Conservation (phyloP, 2,113 vertebrate genomes). For the Ciconia stormi region DNA sequence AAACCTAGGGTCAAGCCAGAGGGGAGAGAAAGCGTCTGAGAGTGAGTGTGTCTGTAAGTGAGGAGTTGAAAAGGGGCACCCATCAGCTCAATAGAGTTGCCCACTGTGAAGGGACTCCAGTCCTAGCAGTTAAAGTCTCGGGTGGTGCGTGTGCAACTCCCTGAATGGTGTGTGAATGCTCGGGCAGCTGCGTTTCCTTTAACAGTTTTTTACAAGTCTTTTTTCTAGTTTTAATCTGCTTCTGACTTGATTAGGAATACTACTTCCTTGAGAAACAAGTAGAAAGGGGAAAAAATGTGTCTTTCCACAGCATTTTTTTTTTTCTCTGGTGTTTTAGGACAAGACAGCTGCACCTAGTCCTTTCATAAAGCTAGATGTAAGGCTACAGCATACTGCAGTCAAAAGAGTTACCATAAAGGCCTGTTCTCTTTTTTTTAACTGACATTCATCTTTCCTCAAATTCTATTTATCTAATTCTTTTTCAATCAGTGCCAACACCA, state of each 20-base stretch:
- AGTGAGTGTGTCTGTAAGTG: no score
- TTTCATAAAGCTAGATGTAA: background rate
- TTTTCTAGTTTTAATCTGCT: background rate
- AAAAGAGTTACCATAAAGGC: background rate
- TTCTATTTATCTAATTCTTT: background rate
- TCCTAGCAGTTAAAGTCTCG: no score
- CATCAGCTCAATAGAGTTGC: no score
- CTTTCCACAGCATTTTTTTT: background rate
- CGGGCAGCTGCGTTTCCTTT: no score
- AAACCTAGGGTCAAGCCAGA: no score
- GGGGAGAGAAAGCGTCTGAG: no score
- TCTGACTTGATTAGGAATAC: background rate
- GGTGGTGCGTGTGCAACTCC: no score
- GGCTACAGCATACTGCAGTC: background rate
- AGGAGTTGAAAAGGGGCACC: no score
- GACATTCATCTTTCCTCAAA: background rate
- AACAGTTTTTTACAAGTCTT: background rate
- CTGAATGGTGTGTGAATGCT: no score
- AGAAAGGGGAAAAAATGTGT: background rate
- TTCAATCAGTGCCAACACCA: background rate
- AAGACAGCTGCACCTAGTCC: background rate
- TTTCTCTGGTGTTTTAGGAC: background rate
- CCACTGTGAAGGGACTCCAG: no score
- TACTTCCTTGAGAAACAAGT: background rate
- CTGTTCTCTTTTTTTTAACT: background rate